A percentile compares a stretch with the other conserved stretches of the same genome.
These are phyloP conservation scores for Mola mola DNA, from an alignment of 2,113 vertebrate species.

Conservation along the genomic window DNA sequence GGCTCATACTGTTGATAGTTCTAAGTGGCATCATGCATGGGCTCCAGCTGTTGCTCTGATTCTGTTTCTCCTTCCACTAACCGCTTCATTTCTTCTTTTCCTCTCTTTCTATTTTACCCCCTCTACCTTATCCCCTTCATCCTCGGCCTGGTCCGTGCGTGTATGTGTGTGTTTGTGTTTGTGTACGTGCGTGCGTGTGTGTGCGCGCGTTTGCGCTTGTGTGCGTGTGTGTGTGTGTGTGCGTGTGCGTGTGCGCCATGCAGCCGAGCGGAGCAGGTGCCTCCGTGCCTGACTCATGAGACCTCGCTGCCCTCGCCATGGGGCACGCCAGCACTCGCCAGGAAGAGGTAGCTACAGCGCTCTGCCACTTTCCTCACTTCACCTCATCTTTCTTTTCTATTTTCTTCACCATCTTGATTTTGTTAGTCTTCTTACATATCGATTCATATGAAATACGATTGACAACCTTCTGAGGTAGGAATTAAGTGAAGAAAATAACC, in stretches of 20 bases:
- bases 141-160: constrained; percentile 52
- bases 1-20: not conserved
- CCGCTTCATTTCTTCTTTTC: constrained; percentile 50
- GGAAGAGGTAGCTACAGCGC: constrained; percentile 98
- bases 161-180: constrained; percentile 35
- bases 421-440: too few species aligned
- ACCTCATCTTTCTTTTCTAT: constrained; percentile 15
- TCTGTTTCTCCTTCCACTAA: constrained; percentile 69
- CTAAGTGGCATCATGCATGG: constrained; percentile 32
- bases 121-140: constrained; percentile 70
- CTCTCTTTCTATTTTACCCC: constrained; percentile 43
- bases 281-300: constrained; percentile 98
- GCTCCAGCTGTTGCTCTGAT: constrained; percentile 52
- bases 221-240: constrained; percentile 39
- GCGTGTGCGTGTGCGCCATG: constrained; percentile 69
- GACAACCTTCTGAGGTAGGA: too few species aligned
- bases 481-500: too few species aligned
- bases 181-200: not conserved
- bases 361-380: constrained; percentile 49
- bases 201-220: constrained; percentile 63
- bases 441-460: too few species aligned
- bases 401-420: not conserved
- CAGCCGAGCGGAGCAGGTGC: constrained; percentile 98
- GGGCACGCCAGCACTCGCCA: constrained; percentile 98
- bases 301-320: constrained; percentile 99